phyloP scores from a whole-genome alignment of 1,140 invertebrate species.

The Calycopis cecrops region DNA sequence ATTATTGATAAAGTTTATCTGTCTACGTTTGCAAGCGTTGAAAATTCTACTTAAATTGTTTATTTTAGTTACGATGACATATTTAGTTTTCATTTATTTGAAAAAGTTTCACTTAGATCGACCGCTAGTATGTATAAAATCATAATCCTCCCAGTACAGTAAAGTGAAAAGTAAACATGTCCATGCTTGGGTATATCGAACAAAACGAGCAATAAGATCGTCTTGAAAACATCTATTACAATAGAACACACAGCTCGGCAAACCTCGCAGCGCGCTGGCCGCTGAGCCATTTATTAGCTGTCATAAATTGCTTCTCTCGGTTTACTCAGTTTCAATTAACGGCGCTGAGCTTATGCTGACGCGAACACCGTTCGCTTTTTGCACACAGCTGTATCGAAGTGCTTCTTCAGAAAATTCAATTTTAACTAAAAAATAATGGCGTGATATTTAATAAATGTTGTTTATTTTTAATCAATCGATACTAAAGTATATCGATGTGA shows the following conservation, averaged over 20 bases:
- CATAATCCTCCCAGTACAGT: no score
- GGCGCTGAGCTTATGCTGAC: slow-evolving; percentile 23
- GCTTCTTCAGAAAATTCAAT: neutral
- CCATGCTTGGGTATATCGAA: no score
- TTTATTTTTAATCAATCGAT: no score
- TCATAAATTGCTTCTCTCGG: slow-evolving; percentile 49
- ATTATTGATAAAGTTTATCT: no score
- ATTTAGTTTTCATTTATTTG: no score
- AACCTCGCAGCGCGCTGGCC: slow-evolving; percentile 31
- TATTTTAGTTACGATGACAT: no score
- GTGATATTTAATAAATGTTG: slow-evolving; percentile 5
- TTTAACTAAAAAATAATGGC: slow-evolving; percentile 2
- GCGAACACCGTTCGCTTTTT: slow-evolving; percentile 10
- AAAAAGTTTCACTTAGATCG: no score
- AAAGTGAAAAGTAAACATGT: no score
- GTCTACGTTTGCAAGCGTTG: no score
- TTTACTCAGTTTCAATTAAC: slow-evolving; percentile 53
- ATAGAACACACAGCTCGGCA: slow-evolving; percentile 38
- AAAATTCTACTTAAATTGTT: no score
- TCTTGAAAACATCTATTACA: slow-evolving; percentile 21
- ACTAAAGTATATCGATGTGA: no score
- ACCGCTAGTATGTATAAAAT: no score
- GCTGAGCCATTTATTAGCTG: slow-evolving; percentile 45
- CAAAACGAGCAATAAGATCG: neutral
- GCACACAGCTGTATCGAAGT: neutral